phyloP scores from a whole-genome alignment of 2,888 invertebrate genomes.

The Parnassius orleans region DNA sequence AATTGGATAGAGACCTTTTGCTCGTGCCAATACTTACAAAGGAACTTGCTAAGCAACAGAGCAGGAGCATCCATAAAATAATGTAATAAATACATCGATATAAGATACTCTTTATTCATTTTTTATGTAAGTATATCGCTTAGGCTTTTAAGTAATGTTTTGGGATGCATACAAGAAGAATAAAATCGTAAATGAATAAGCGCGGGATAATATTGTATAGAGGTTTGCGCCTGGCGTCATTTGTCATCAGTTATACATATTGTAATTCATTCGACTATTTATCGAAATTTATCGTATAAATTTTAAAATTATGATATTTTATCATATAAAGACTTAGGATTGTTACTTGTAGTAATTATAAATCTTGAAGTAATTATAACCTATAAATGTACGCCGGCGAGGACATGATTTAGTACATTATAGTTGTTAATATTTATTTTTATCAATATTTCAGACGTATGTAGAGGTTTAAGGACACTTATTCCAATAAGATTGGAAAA shows the following conservation, averaged over 20 bases:
- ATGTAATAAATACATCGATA: constrained; percentile 22
- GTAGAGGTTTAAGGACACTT: constrained; percentile 33
- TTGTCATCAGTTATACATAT: constrained; percentile 27
- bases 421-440: constrained; percentile 22
- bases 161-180: not conserved
- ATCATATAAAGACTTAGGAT: too few species aligned
- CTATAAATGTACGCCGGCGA: constrained; percentile 67
- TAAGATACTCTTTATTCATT: constrained; percentile 5
- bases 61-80: too few species aligned
- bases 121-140: not conserved
- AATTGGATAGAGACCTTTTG: constrained; percentile 34
- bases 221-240: constrained; percentile 55
- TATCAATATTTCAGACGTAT: constrained; percentile 56
- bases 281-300: not conserved
- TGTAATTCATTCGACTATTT: constrained; percentile 1
- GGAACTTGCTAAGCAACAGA: constrained; percentile 37
- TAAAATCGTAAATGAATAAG: constrained; percentile 49
- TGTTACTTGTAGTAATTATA: not conserved
- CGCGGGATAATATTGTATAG: constrained; percentile 67
- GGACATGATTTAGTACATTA: constrained; percentile 26
- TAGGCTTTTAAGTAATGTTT: not conserved
- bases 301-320: too few species aligned
- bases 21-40: constrained; percentile 50
- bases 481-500: constrained; percentile 51
- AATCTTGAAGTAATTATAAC: constrained; percentile 48